Evolutionary conservation across 1,140 invertebrate species (phyloP), one percentile per base, ranked within the genome.

Genomic region (Marisa cornuarietis): DNA sequence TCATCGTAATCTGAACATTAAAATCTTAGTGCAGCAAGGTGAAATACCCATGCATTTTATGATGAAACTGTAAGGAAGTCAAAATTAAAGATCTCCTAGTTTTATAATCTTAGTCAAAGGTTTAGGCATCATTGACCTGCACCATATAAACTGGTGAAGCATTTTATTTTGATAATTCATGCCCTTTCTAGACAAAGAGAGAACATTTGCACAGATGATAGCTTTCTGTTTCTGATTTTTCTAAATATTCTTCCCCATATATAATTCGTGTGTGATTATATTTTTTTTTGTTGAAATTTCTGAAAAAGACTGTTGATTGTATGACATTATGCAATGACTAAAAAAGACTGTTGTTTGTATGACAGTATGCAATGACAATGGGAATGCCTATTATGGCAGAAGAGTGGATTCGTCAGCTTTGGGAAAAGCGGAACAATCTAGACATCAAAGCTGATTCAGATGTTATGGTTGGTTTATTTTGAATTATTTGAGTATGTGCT

Each of bases 331-430:
- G 97, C 98, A 72, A 94, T 95, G 62, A 95, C 95, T n/a, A n/a
- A 42, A 42, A 42, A 42, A 0, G 31, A 42, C 31, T 42, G 31
- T 42, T 42, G 74, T 42, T 9, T 82, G 22, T 75, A 93, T 89
- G 84, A 24, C 78, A 90, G 90, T 86, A 85, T 82, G 97, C 98
- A 72, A 94, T 95, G 62, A 95, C 95, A 77, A 96, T 98, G 90
- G 94, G 95, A 31, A 94, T 96, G 84, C 96, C 96, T 22, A 95
- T 99, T 71, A 95, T 99, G 92, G 94, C 94, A 75, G 93, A 94
- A 79, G 94, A 95, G 61, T 99, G 97, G 97, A 94, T 99, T 20
- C 92, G 94, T 88, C 92, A 94, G 79, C 94, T 95, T 71, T 99
- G 97, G 97, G 94, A 91, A 75, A 85, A 91, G n/a, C 85, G 92